A percentile compares a stretch with the other conserved stretches of the same genome.
These are phyloP conservation scores for Muntiacus reevesi DNA, from an alignment of 2,113 vertebrate genomes.

Conservation along the genomic window DNA sequence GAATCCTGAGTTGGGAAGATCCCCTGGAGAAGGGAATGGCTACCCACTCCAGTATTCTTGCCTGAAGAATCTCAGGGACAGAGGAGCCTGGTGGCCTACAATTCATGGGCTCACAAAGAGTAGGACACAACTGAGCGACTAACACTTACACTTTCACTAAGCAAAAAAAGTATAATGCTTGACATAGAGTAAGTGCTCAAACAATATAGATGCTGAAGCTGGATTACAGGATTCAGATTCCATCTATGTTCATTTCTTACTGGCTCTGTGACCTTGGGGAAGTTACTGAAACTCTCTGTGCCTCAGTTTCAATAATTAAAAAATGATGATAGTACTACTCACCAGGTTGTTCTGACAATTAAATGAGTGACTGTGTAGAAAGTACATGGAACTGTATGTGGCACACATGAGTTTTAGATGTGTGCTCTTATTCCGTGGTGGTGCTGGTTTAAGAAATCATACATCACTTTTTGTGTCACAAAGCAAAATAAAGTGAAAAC, in stretches of 20 bases:
- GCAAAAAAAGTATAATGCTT: neutral
- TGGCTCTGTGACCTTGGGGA: neutral
- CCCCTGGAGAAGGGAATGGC: neutral
- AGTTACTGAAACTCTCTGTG: neutral
- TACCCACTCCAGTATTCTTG: neutral
- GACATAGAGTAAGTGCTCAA: neutral
- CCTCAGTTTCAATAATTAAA: neutral
- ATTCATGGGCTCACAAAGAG: neutral
- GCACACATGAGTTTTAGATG: neutral
- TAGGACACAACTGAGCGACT: neutral
- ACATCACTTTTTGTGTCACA: constrained; percentile 49
- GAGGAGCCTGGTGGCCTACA: neutral
- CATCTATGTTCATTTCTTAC: neutral
- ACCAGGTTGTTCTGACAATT: neutral
- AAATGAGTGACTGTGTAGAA: neutral
- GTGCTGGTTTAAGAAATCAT: neutral
- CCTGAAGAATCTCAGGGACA: neutral
- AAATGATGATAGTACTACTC: neutral
- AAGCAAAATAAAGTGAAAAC: neutral
- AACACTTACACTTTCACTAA: neutral
- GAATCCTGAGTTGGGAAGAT: neutral
- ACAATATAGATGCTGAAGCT: neutral
- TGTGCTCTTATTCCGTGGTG: neutral
- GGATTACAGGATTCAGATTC: neutral
- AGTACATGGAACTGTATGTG: neutral